phyloP scores from a whole-genome alignment of 2,113 vertebrate genomes.

The Eurystomus gularis region DNA sequence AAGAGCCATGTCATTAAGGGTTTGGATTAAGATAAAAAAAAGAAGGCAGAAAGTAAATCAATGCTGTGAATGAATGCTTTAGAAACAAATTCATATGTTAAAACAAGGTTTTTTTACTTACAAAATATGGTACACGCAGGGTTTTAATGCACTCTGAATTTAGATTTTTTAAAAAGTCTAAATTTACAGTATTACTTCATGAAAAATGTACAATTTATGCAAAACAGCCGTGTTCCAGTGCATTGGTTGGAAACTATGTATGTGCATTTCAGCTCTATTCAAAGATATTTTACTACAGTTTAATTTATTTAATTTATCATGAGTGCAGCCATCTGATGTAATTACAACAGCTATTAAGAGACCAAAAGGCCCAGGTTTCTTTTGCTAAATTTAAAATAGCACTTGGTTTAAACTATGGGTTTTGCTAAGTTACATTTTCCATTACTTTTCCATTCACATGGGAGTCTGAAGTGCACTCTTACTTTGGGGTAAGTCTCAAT shows the following conservation, averaged over 20 bases:
- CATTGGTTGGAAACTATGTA: neutral
- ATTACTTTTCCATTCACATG: neutral
- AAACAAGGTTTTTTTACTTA: neutral
- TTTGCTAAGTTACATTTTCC: neutral
- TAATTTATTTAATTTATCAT: neutral
- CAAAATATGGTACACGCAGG: neutral
- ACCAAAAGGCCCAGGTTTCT: neutral
- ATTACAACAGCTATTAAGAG: neutral
- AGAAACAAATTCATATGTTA: neutral
- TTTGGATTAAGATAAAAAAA: neutral
- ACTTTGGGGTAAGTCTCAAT: neutral
- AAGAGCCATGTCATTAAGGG: neutral
- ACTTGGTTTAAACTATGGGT: neutral
- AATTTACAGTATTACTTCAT: neutral
- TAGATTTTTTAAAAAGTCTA: neutral
- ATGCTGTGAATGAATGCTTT: neutral
- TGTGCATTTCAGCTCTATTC: neutral
- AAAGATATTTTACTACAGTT: neutral
- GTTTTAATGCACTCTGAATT: neutral
- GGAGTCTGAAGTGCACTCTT: neutral
- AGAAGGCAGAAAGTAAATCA: neutral
- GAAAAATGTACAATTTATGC: neutral
- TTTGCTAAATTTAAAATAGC: neutral
- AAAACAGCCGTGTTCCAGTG: neutral
- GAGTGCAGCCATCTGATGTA: neutral